A percentile compares a stretch with the other conserved stretches of the same genome.
These are phyloP conservation scores for Acropora yongei DNA, from an alignment of 64 coral and sea anemone genomes.

Conservation along the genomic window DNA sequence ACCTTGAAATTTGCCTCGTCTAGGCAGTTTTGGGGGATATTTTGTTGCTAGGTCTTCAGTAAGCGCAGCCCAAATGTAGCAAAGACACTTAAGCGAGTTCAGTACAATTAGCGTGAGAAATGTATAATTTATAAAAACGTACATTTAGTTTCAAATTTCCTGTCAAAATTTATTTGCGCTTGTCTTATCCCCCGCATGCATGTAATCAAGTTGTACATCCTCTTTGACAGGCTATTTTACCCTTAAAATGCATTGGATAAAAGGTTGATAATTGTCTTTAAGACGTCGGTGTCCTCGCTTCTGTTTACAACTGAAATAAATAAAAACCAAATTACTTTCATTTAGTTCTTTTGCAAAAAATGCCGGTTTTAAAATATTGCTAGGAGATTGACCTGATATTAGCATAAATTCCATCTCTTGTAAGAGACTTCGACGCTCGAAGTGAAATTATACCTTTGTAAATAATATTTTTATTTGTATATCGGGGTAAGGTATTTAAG, in stretches of 20 bases:
- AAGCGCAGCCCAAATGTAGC: not conserved
- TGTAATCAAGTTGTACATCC: not conserved
- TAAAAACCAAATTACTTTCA: not conserved
- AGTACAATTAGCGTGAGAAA: not conserved
- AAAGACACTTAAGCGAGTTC: not conserved
- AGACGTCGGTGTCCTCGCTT: no score
- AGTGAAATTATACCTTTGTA: no score
- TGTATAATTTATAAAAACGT: not conserved
- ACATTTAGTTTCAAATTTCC: not conserved
- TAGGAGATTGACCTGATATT: no score
- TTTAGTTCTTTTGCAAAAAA: no score
- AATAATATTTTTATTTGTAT: no score
- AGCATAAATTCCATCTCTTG: no score
- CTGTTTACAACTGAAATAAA: not conserved
- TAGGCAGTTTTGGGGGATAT: not conserved
- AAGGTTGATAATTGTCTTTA: no score
- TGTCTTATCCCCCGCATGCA: not conserved
- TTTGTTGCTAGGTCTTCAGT: not conserved
- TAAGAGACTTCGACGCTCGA: no score
- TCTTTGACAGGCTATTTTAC: not conserved
- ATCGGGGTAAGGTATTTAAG: no score
- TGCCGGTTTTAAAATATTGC: no score
- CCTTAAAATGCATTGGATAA: not conserved
- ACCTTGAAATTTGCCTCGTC: not conserved
- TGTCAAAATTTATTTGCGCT: slow-evolving; percentile 7